Percentiles rank a stretch among this genome's conserved stretches.
phyloP scores from a whole-genome alignment of 2,888 invertebrate genomes.

The Cataglyphis albicans region DNA sequence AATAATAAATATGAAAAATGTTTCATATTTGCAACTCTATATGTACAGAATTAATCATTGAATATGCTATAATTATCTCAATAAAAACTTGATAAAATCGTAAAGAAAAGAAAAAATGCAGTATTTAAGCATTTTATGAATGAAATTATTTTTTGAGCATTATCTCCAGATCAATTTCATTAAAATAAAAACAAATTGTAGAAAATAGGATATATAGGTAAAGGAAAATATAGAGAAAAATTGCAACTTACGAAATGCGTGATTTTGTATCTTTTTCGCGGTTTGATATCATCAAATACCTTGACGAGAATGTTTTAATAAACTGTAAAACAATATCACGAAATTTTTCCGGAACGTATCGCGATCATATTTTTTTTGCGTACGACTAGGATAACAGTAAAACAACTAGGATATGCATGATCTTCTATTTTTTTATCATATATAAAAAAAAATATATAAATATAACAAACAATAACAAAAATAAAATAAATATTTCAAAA shows the following conservation, averaged over 20 bases:
- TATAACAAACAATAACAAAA: constrained; percentile 17
- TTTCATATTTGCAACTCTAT: not conserved
- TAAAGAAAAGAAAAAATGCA: not conserved
- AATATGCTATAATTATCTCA: not conserved
- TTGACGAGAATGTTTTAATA: constrained; percentile 39
- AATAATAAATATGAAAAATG: not conserved
- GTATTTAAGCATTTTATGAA: not conserved
- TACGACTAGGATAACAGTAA: constrained; percentile 20
- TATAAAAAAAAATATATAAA: constrained; percentile 26
- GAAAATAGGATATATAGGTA: not conserved
- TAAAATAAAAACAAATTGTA: constrained; percentile 13
- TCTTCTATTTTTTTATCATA: constrained; percentile 30
- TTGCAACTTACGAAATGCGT: not conserved
- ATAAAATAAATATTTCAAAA: constrained; percentile 18
- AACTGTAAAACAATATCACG: constrained; percentile 4
- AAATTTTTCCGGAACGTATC: not conserved
- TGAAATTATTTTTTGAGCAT: not conserved
- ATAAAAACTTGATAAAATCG: not conserved
- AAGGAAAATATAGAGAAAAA: not conserved
- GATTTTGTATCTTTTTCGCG: not conserved
- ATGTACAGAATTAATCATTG: not conserved
- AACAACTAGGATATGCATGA: constrained; percentile 23
- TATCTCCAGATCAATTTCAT: not conserved
- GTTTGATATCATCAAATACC: not conserved
- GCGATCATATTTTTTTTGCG: constrained; percentile 27